phyloP scores from a whole-genome alignment of 2,797 vertebrate genomes.

The Geotrypetes seraphini region DNA sequence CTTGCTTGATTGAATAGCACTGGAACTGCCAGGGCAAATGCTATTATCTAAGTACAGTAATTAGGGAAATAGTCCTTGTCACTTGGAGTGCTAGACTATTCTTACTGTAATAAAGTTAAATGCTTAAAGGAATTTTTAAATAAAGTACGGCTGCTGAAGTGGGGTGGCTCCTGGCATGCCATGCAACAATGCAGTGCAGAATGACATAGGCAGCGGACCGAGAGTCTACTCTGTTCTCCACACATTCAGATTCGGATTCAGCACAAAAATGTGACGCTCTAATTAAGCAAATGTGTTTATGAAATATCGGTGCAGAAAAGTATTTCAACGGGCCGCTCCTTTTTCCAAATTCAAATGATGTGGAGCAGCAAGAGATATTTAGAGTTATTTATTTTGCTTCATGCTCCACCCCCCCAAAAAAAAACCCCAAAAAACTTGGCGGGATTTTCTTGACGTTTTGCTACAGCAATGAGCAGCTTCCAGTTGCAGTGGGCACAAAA shows the following conservation, averaged over 20 bases:
- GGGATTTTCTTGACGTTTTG: too few species aligned
- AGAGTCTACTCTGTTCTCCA: background rate
- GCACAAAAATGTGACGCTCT: too few species aligned
- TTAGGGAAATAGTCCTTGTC: slow-evolving; percentile 59
- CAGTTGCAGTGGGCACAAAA: too few species aligned
- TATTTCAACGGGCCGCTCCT: too few species aligned
- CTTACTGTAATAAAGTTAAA: slow-evolving; percentile 50
- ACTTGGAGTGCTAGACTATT: slow-evolving; percentile 40
- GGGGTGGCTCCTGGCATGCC: slow-evolving; percentile 11
- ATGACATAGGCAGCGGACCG: slow-evolving; percentile 13
- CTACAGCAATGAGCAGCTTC: too few species aligned
- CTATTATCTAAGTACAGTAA: slow-evolving; percentile 53
- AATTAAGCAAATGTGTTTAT: too few species aligned
- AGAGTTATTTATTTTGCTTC: too few species aligned
- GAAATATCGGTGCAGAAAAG: too few species aligned
- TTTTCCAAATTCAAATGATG: too few species aligned
- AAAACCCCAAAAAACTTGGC: too few species aligned
- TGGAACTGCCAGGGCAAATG: slow-evolving; percentile 50
- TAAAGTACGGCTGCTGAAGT: slow-evolving; percentile 14
- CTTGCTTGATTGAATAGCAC: slow-evolving; percentile 53
- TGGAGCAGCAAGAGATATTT: too few species aligned
- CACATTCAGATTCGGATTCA: background rate
- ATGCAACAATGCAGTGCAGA: slow-evolving; percentile 1
- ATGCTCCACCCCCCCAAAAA: too few species aligned
- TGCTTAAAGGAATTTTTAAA: slow-evolving; percentile 41